Evolutionary conservation across 2,797 vertebrate species (phyloP).

Genomic region (Pelodytes ibericus): DNA sequence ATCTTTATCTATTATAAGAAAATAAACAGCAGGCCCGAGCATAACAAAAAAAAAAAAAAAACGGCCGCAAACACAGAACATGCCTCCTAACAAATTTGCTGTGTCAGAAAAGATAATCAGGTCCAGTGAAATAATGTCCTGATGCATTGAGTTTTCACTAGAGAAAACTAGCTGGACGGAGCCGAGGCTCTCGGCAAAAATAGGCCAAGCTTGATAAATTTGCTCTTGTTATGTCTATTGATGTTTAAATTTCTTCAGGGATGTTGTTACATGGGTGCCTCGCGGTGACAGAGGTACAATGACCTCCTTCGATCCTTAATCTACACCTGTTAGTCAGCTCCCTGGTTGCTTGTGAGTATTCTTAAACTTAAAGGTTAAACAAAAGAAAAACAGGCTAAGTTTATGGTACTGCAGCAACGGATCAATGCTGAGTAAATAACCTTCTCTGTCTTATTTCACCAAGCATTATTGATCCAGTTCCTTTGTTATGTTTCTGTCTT

Average conservation of each 20-base stretch:
- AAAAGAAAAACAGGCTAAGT: constrained; percentile 97
- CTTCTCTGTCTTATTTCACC: constrained; percentile 99
- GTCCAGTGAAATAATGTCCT: constrained; percentile 83
- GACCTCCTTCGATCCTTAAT: constrained; percentile 97
- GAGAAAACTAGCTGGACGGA: constrained; percentile 75
- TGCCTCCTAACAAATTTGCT: constrained; percentile 84
- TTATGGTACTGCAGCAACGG: constrained; percentile 85
- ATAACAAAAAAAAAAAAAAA: no score
- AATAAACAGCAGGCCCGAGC: constrained; percentile 41
- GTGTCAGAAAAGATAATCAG: constrained; percentile 88
- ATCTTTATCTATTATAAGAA: constrained; percentile 51
- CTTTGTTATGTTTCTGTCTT: constrained; percentile 88
- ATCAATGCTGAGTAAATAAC: constrained; percentile 99
- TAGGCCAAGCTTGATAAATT: constrained; percentile 84
- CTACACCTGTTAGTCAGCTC: constrained; percentile 98
- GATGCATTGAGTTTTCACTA: constrained; percentile 84
- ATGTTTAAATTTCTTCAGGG: constrained; percentile 90
- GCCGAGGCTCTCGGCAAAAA: constrained; percentile 72
- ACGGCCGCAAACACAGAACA: constrained; percentile 65
- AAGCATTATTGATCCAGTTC: constrained; percentile 93
- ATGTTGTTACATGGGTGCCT: constrained; percentile 87
- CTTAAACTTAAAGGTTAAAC: constrained; percentile 99
- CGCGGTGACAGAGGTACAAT: constrained; percentile 87
- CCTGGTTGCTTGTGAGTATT: constrained; percentile 92
- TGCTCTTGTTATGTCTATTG: constrained; percentile 89